Evolutionary conservation across 2,888 invertebrate genomes (phyloP), one percentile per base, ranked within the genome.

Genomic region (Frankliniella fusca): DNA sequence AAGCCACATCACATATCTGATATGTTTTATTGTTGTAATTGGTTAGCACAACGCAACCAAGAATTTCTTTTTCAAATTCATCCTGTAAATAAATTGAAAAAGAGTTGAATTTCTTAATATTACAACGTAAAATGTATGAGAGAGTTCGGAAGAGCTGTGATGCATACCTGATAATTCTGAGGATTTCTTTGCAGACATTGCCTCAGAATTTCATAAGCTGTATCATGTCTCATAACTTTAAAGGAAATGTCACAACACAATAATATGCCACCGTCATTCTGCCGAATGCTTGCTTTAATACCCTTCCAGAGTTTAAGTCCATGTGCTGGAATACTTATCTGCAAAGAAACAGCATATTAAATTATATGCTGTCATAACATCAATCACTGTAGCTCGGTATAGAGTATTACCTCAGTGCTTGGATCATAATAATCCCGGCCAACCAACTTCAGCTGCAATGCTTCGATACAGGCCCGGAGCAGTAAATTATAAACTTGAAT

Each of bases 211-310:
- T 93, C 91, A 0, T 93, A 89, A 0, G 95, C 91, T 0, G 93
- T 94, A 83, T 97, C 94, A 49, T 92, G 90, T 0, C 97, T 90
- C 89, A 97, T 92, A 0, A 97, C 93, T 89, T 97, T 97, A 86
- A 95, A 95, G 0, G 93, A 90, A 0, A 97, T 92, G 87, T 97
- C 97, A 0, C 93, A 90, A 81, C 94, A 94, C 90, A 97, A 90
- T 15, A 97, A 88, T n/a, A 97, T 90, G 0, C 91, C 89, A 0
- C 90, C 88, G 86, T 97, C 97, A 86, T 95, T 94, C 85, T 95
- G 94, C 0, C 95, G 91, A 70, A 97, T 95, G 0, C 95, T 93
- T 0, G 97, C 96, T n/a, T 92, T 89, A 85, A 94, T 95, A 0
- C 96, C 96, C 0, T 95, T 95, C 95, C 95, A 95, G 0, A 96